A percentile compares a stretch with the other conserved stretches of the same genome.
Evolutionary conservation across 2,113 vertebrate genomes (phyloP).

Genomic region (Excalfactoria chinensis): DNA sequence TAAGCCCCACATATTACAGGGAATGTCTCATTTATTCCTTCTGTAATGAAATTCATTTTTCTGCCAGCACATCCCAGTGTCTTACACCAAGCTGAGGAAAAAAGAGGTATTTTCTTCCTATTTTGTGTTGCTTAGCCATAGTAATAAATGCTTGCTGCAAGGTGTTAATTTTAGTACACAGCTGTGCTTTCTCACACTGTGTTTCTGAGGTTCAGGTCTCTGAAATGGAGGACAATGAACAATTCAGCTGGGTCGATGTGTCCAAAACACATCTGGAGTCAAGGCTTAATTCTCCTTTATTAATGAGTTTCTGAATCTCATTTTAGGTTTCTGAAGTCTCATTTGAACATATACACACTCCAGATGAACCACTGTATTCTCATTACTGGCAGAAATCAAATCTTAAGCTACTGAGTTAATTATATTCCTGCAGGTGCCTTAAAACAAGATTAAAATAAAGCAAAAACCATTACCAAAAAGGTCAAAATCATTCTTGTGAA

Average conservation of each 20-base stretch:
- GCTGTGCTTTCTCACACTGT: neutral
- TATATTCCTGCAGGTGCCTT: neutral
- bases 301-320: neutral
- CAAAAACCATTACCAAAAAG: neutral
- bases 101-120: neutral
- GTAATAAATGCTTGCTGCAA: neutral
- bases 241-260: neutral
- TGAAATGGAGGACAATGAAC: neutral
- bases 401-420: neutral
- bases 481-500: neutral
- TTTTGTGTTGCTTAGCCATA: neutral
- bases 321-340: neutral
- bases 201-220: neutral
- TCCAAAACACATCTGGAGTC: neutral
- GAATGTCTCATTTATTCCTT: neutral
- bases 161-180: neutral
- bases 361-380: neutral
- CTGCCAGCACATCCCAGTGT: neutral
- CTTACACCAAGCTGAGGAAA: neutral
- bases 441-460: neutral
- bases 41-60: neutral
- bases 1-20: neutral
- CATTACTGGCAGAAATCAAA: neutral
- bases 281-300: neutral
- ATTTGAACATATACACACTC: neutral